phyloP scores from a whole-genome alignment of 2,113 vertebrate genomes.

The Charadrius vociferus region DNA sequence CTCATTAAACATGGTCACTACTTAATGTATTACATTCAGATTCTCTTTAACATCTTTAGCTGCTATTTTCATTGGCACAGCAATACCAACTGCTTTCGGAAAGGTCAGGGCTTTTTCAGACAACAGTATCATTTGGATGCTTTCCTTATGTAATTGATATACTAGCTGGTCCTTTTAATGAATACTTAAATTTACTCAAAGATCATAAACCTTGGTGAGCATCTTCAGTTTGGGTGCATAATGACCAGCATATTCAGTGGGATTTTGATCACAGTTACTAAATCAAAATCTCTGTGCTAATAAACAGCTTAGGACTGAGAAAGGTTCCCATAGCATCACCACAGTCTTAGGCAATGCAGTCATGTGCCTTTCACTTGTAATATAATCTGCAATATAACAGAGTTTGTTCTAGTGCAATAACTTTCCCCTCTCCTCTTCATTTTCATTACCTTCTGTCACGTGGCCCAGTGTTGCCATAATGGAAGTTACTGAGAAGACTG shows the following conservation, averaged over 20 bases:
- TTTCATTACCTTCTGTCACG: constrained; percentile 47
- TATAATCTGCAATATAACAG: constrained; percentile 52
- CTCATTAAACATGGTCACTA: constrained; percentile 18
- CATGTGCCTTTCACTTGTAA: constrained; percentile 54
- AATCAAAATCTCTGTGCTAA: constrained; percentile 58
- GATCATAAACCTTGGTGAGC: constrained; percentile 57
- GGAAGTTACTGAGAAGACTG: constrained; percentile 17
- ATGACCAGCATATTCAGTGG: constrained; percentile 32
- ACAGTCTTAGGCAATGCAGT: not conserved
- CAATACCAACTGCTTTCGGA: constrained; percentile 18
- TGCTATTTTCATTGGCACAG: constrained; percentile 47
- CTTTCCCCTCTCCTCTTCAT: constrained; percentile 29
- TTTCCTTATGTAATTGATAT: constrained; percentile 39
- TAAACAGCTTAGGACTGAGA: constrained; percentile 5
- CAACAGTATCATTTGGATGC: constrained; percentile 42
- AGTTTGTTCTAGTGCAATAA: constrained; percentile 65
- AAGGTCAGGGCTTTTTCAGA: constrained; percentile 56
- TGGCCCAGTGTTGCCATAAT: not conserved
- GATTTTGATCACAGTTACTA: constrained; percentile 62
- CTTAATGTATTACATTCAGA: constrained; percentile 3
- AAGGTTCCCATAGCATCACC: not conserved
- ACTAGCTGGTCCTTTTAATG: constrained; percentile 37
- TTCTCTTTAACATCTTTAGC: constrained; percentile 5
- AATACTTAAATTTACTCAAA: constrained; percentile 60
- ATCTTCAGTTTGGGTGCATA: constrained; percentile 44